Percentiles rank a stretch among this genome's conserved stretches.
These are phyloP conservation scores for Anolis carolinensis DNA, from an alignment of 2,113 vertebrate genomes.

Conservation along the genomic window DNA sequence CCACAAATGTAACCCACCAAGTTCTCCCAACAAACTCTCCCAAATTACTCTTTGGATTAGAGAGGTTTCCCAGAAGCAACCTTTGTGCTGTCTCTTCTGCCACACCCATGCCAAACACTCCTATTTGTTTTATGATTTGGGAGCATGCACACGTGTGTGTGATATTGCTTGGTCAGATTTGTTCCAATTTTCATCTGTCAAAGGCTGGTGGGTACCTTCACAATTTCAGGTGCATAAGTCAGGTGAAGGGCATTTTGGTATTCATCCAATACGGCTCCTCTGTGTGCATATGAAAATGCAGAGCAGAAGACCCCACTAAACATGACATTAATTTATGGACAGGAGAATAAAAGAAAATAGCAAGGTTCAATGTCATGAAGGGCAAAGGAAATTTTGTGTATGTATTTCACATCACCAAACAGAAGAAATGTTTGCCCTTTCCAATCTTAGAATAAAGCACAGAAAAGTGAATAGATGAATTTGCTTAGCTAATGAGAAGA, in stretches of 20 bases:
- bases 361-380: neutral
- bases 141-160: too few species aligned
- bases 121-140: too few species aligned
- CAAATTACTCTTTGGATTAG: too few species aligned
- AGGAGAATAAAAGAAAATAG: neutral
- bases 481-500: slow-evolving; percentile 55
- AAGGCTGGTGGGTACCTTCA: too few species aligned
- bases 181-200: too few species aligned
- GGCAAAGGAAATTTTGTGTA: neutral
- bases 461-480: slow-evolving; percentile 36
- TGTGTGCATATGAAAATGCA: neutral
- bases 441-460: neutral
- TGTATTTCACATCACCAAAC: slow-evolving; percentile 5
- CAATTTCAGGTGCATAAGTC: neutral
- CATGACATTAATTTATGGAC: neutral
- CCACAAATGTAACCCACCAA: too few species aligned
- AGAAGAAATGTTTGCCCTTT: slow-evolving; percentile 27
- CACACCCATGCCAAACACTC: too few species aligned
- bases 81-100: too few species aligned
- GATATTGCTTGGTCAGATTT: too few species aligned
- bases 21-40: too few species aligned
- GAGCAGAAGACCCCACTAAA: neutral
- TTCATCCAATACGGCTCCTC: too few species aligned
- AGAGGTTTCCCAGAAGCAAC: too few species aligned
- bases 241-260: neutral